These are phyloP conservation scores for Propithecus perrieri DNA, from an alignment of 2,797 vertebrate genomes.

Conservation along the genomic window DNA sequence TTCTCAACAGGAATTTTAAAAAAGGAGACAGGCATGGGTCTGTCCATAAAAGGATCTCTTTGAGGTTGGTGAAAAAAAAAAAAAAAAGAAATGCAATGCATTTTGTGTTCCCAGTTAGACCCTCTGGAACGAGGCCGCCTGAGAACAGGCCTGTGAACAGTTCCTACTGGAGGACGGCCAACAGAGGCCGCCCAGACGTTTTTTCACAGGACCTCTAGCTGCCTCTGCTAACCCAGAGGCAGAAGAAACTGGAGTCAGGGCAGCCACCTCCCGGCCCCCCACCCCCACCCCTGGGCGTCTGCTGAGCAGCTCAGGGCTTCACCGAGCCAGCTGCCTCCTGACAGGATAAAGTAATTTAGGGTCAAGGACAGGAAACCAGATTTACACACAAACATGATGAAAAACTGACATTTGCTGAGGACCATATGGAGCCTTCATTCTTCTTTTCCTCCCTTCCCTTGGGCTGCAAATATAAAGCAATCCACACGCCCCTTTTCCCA, in stretches of 20 bases:
- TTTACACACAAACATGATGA: constrained; percentile 60
- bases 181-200: constrained; percentile 76
- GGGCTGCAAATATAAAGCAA: not conserved
- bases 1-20: constrained; percentile 78
- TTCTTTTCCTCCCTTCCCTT: not conserved
- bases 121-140: constrained; percentile 83
- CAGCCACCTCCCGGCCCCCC: constrained; percentile 43
- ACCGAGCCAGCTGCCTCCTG: constrained; percentile 80
- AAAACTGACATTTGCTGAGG: constrained; percentile 62
- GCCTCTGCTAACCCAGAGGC: constrained; percentile 79
- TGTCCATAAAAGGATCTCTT: constrained; percentile 89
- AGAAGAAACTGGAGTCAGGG: constrained; percentile 63
- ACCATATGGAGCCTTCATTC: not conserved
- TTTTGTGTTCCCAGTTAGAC: constrained; percentile 79
- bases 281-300: not conserved
- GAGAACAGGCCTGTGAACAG: constrained; percentile 88
- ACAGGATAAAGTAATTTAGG: constrained; percentile 73
- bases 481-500: not conserved
- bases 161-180: constrained; percentile 85
- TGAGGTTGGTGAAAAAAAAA: constrained; percentile 77
- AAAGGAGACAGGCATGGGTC: constrained; percentile 81
- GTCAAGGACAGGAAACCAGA: constrained; percentile 83
- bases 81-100: constrained; percentile 39
- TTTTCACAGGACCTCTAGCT: constrained; percentile 88
- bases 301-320: not conserved